Percentiles rank a stretch among this genome's conserved stretches.
These are phyloP conservation scores for Pheosia tremula DNA, from an alignment of 2,888 invertebrate species.

Conservation along the genomic window DNA sequence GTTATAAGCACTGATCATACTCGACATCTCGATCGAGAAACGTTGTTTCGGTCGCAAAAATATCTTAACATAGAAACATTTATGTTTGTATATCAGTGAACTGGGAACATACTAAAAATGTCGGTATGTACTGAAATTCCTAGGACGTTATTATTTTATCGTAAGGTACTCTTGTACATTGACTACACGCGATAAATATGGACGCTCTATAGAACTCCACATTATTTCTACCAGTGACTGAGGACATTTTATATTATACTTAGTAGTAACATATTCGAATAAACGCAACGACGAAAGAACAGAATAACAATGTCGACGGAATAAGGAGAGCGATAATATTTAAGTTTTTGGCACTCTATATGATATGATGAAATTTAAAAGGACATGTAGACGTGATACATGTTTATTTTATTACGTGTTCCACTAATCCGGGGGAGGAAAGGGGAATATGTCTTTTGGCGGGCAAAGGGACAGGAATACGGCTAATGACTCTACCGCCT, in stretches of 20 bases:
- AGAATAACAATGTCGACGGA: too few relatives aligned
- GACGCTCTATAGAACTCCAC: not conserved
- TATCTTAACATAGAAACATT: not conserved
- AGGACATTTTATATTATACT: not conserved
- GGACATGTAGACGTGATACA: not conserved
- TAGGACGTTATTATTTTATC: slow-evolving; percentile 10
- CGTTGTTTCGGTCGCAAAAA: not conserved
- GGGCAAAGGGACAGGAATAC: not conserved
- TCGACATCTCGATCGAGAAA: not conserved
- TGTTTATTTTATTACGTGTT: not conserved
- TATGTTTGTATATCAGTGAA: slow-evolving; percentile 12
- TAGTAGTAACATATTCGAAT: too few relatives aligned
- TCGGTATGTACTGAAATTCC: slow-evolving; percentile 13
- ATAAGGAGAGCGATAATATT: too few relatives aligned
- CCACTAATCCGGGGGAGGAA: slow-evolving; percentile 16
- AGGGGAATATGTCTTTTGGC: slow-evolving; percentile 11
- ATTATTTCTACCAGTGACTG: not conserved
- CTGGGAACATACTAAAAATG: slow-evolving; percentile 17
- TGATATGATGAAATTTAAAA: not conserved
- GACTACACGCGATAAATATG: not conserved
- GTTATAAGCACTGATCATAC: not conserved
- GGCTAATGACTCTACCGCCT: not conserved
- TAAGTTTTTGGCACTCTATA: not conserved
- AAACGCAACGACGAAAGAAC: too few relatives aligned
- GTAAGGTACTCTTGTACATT: not conserved